Evolutionary conservation across 2,113 vertebrate genomes (phyloP).

Genomic region (Okapia johnstoni): DNA sequence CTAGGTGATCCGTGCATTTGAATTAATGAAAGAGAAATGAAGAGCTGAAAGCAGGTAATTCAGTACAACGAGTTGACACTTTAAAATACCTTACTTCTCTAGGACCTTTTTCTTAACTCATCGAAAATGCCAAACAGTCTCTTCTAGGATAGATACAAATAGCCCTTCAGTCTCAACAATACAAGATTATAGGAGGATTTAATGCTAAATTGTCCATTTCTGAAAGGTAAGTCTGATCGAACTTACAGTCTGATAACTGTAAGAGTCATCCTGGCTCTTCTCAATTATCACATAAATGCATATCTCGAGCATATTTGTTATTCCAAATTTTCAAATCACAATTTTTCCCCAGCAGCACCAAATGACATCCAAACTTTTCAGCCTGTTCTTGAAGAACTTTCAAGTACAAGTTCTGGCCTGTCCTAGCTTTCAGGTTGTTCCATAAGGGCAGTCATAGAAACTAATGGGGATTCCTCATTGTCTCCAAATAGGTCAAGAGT

Average conservation of each 20-base stretch:
- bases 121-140: conserved; percentile 7
- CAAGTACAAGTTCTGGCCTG: background rate
- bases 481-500: background rate
- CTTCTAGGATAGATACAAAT: background rate
- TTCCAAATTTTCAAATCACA: background rate
- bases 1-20: background rate
- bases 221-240: background rate
- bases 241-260: background rate
- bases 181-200: background rate
- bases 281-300: background rate
- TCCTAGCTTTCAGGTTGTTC: background rate
- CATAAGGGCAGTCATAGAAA: too few species aligned
- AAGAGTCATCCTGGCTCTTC: background rate
- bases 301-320: background rate
- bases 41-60: background rate
- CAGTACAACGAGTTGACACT: background rate
- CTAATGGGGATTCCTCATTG: background rate
- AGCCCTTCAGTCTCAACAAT: background rate
- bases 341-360: background rate
- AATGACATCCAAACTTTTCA: background rate
- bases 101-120: background rate
- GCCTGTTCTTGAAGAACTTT: background rate
- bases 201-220: conserved; percentile 1
- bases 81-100: background rate
- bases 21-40: background rate